Evolutionary conservation across 2,888 invertebrate species (phyloP), one percentile per base, ranked within the genome.

Genomic region (Gastracanthus pulcherrimus): DNA sequence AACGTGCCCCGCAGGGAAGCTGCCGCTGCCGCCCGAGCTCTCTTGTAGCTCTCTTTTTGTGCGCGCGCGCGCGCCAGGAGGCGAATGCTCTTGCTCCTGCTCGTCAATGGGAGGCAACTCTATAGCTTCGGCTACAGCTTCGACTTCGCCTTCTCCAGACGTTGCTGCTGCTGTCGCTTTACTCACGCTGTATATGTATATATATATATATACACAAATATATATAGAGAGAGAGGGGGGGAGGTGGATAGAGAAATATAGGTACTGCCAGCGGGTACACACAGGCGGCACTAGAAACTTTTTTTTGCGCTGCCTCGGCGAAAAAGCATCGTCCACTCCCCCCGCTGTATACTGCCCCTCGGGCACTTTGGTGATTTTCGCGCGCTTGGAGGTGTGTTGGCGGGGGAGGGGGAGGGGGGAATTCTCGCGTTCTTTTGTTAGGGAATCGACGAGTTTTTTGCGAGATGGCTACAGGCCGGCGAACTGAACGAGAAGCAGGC

Each of bases 1-100:
- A 85, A 84, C 82, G 85, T 85, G 86, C 84, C 85, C 82, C 82
- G 81, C 81, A 75, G 84, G 84, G 83, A 85, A 79, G 77, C 85
- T 48, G 9, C 48, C 36, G 19, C 34, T 55, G 26, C 55, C 66
- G 38, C 7, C 16, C 5, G 60, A 55, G 55, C n/a, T 62, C 34
- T 34, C 62, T 62, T 36, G n/a, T n/a, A 36, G 62, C 62, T 34
- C 62, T 31, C 34, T 51, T 75, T 75, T 75, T 58, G 23, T 23
- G 41, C 34, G n/a, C n/a, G n/a, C 26, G 9, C 11, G 41, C 9
- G 13, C n/a, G 19, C 19, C n/a, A 9, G 34, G 19, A 13, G 29
- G 69, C 5, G n/a, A n/a, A n/a, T n/a, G n/a, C 9, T 9, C 13
- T 41, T 16, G 23, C 31, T n/a, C n/a, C n/a, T n/a, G 11, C 58